These are phyloP conservation scores for Sminthurinus aureus DNA, from an alignment of 2,888 invertebrate genomes.

Conservation along the genomic window DNA sequence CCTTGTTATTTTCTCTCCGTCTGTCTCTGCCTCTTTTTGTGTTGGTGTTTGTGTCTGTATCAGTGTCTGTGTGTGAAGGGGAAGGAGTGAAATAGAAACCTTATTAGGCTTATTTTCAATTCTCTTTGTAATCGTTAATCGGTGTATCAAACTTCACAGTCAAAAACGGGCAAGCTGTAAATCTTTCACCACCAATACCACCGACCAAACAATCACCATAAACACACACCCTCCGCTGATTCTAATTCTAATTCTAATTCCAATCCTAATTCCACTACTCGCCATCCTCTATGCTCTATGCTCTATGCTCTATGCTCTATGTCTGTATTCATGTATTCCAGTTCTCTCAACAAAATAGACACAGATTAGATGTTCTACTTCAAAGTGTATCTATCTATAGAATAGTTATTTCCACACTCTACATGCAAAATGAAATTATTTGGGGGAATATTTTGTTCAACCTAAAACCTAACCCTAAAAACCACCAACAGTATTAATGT, in stretches of 20 bases:
- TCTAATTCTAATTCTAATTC: background rate
- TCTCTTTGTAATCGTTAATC: conserved; percentile 25
- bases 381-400: too few species aligned
- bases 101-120: background rate
- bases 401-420: too few species aligned
- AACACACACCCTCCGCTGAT: background rate
- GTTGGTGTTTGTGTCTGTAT: background rate
- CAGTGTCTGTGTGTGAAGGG: background rate
- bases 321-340: too few species aligned
- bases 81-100: background rate
- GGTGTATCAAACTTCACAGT: conserved; percentile 20
- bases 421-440: too few species aligned
- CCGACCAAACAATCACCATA: conserved; percentile 12
- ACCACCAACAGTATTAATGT: conserved; percentile 17
- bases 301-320: too few species aligned
- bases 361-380: too few species aligned
- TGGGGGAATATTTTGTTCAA: too few species aligned
- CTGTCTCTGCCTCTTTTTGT: background rate
- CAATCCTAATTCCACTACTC: background rate
- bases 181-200: conserved; percentile 10
- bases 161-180: conserved; percentile 18
- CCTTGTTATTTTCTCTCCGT: background rate
- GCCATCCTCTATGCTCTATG: background rate
- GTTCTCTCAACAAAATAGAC: too few species aligned
- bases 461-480: background rate